Percentiles rank a stretch among this genome's conserved stretches.
Evolutionary conservation across 1,140 invertebrate genomes (phyloP).

Genomic region (Chironomus tepperi): DNA sequence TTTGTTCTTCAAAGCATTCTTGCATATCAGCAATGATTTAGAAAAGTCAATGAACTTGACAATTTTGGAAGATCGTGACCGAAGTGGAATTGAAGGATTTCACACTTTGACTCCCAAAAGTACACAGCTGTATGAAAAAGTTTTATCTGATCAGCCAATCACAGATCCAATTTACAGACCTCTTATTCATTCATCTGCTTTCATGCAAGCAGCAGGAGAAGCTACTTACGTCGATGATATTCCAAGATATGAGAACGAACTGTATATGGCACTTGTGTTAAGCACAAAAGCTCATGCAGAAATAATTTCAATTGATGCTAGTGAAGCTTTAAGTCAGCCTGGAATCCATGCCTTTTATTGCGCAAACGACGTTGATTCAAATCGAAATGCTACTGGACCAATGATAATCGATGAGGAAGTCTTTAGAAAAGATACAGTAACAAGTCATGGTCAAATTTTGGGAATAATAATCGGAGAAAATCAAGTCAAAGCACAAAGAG

Average conservation of each 20-base stretch:
- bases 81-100: conserved; percentile 52
- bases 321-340: conserved; percentile 56
- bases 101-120: conserved; percentile 54
- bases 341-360: conserved; percentile 69
- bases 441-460: conserved; percentile 66
- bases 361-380: too few species aligned
- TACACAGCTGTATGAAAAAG: conserved; percentile 72
- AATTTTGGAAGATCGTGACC: conserved; percentile 38
- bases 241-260: conserved; percentile 58
- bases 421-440: conserved; percentile 59
- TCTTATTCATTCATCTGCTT: conserved; percentile 71
- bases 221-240: conserved; percentile 89
- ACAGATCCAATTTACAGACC: conserved; percentile 73
- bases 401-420: conserved; percentile 78
- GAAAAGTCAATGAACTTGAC: conserved; percentile 41
- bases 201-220: conserved; percentile 86
- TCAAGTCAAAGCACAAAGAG: conserved; percentile 63
- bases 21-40: conserved; percentile 55
- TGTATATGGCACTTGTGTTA: conserved; percentile 67
- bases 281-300: conserved; percentile 74
- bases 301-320: conserved; percentile 63
- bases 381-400: too few species aligned
- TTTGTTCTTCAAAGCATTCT: conserved; percentile 86
- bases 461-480: conserved; percentile 66
- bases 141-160: conserved; percentile 48